Evolutionary conservation across 2,888 invertebrate species (phyloP).

Genomic region (Osmoderma eremita): DNA sequence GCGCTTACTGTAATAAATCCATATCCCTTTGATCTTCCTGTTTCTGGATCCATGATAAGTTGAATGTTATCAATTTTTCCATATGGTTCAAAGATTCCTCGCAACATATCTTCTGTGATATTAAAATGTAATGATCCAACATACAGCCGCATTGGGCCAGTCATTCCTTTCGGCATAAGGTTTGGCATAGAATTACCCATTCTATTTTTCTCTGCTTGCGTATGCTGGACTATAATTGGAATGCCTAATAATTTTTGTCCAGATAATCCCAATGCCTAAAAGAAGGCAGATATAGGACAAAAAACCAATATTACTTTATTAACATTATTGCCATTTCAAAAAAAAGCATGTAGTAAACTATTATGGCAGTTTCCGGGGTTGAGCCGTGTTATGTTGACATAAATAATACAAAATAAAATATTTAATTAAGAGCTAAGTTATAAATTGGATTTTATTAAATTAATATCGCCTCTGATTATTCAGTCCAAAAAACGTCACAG

Average conservation of each 20-base stretch:
- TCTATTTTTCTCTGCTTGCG: slow-evolving; percentile 95
- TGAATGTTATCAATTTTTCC: slow-evolving; percentile 97
- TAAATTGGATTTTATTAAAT: no score
- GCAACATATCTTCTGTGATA: slow-evolving; percentile 98
- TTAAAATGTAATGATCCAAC: slow-evolving; percentile 98
- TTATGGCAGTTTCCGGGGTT: no score
- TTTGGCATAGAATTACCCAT: slow-evolving; percentile 87
- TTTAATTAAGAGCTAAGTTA: no score
- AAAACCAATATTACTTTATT: not conserved
- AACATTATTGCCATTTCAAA: not conserved
- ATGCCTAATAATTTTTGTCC: slow-evolving; percentile 95
- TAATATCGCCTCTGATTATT: no score
- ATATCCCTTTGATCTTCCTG: slow-evolving; percentile 95
- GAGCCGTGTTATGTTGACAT: no score
- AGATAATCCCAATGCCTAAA: slow-evolving; percentile 90
- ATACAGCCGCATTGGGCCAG: slow-evolving; percentile 96
- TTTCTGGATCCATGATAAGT: slow-evolving; percentile 94
- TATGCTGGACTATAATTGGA: slow-evolving; percentile 98
- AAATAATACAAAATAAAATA: no score
- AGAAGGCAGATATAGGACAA: slow-evolving; percentile 47
- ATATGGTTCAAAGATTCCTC: slow-evolving; percentile 98
- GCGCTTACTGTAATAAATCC: slow-evolving; percentile 92
- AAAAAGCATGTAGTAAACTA: not conserved
- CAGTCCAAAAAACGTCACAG: no score
- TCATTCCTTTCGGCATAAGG: slow-evolving; percentile 86